Evolutionary conservation across 2,797 vertebrate genomes (phyloP).

Genomic region (Carduelis carduelis): DNA sequence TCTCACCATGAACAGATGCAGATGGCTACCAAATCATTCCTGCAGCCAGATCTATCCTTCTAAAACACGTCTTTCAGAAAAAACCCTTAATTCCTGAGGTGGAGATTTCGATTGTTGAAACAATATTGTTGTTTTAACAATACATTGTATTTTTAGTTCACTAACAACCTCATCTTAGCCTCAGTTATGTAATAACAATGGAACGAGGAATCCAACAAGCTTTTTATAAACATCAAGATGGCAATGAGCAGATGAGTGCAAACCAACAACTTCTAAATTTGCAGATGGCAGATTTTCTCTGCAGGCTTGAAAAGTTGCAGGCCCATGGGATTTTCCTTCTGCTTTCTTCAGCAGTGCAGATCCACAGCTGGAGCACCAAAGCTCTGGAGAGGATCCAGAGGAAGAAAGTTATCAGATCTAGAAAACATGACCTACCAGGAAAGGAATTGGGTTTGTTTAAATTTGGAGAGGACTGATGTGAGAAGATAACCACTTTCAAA

Average conservation of each 20-base stretch:
- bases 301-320: constrained; percentile 21
- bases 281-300: constrained; percentile 35
- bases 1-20: not conserved
- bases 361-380: constrained; percentile 25
- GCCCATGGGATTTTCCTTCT: constrained; percentile 34
- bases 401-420: constrained; percentile 65
- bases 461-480: constrained; percentile 52
- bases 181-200: not conserved
- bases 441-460: constrained; percentile 65
- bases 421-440: constrained; percentile 63
- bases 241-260: constrained; percentile 8
- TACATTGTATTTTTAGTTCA: not conserved
- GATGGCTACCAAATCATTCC: not conserved
- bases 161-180: not conserved
- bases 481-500: constrained; percentile 60
- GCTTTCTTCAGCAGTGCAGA: constrained; percentile 39
- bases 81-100: not conserved
- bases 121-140: not conserved
- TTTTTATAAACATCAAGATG: not conserved
- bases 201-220: not conserved
- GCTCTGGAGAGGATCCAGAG: constrained; percentile 58
- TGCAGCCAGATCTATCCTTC: not conserved
- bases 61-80: not conserved
- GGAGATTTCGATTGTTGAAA: not conserved
- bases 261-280: constrained; percentile 26